phyloP scores from a whole-genome alignment of 1,140 invertebrate genomes.

The Odontomachus brunneus region DNA sequence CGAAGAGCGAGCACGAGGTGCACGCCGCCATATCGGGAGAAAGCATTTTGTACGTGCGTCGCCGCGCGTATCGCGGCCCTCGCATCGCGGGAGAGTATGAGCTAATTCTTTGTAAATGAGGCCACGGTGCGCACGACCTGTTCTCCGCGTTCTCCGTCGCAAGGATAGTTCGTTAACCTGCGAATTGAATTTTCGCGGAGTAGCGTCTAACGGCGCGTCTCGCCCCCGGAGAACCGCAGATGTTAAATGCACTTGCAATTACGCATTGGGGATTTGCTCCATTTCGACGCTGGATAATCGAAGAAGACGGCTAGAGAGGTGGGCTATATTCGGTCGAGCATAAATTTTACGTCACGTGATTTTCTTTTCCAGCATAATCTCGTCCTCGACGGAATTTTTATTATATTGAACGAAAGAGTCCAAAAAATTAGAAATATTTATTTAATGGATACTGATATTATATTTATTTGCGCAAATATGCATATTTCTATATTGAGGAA shows the following conservation, averaged over 20 bases:
- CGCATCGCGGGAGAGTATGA: constrained; percentile 51
- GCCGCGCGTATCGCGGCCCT: constrained; percentile 40
- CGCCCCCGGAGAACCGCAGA: neutral
- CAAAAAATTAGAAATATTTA: too few species aligned
- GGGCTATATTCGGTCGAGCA: neutral
- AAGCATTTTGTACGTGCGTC: constrained; percentile 62
- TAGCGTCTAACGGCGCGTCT: neutral
- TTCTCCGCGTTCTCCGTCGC: too few species aligned
- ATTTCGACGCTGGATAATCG: neutral
- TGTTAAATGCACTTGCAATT: neutral
- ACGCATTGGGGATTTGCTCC: neutral
- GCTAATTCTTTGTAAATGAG: constrained; percentile 61
- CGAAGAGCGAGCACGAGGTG: constrained; percentile 49
- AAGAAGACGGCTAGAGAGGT: neutral
- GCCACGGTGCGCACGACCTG: constrained; percentile 45
- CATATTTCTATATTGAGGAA: too few species aligned
- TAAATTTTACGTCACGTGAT: too few species aligned
- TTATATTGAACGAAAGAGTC: too few species aligned
- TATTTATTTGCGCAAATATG: too few species aligned
- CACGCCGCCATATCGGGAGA: constrained; percentile 52
- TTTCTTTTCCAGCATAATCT: too few species aligned
- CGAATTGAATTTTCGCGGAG: neutral
- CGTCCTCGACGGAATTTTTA: too few species aligned
- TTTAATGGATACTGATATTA: too few species aligned
- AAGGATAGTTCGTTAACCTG: constrained; percentile 39